Conservation (phyloP, 2,888 invertebrate species). For the Epinotia bilunana region DNA sequence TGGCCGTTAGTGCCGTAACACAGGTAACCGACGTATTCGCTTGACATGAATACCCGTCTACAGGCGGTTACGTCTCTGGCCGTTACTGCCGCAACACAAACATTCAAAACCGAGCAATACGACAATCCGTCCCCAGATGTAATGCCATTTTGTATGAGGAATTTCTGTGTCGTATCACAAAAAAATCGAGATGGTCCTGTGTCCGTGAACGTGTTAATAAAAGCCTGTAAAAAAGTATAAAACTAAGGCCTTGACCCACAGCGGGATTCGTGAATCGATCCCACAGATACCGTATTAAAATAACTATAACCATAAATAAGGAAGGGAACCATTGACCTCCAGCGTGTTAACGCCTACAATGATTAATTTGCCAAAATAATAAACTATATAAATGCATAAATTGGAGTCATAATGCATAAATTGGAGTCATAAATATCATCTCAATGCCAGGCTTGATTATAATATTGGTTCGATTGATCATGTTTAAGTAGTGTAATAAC, state of each 20-base stretch:
- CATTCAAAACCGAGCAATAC: too few species aligned
- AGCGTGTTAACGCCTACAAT: conserved; percentile 31
- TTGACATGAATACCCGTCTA: too few species aligned
- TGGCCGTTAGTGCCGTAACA: too few species aligned
- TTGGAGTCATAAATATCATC: conserved; percentile 34
- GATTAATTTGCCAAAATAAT: conserved; percentile 44
- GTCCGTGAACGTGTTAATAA: too few species aligned
- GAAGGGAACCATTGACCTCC: conserved; percentile 32
- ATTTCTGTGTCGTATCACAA: too few species aligned
- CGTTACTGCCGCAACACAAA: too few species aligned
- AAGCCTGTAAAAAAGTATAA: background rate
- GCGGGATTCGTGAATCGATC: background rate
- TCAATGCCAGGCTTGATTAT: conserved; percentile 40
- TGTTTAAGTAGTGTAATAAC: conserved; percentile 36
- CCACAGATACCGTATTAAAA: conserved; percentile 11
- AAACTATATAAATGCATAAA: conserved; percentile 36
- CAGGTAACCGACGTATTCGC: too few species aligned
- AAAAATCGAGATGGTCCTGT: too few species aligned
- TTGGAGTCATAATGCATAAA: conserved; percentile 31
- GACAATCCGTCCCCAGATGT: too few species aligned
- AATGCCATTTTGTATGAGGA: too few species aligned
- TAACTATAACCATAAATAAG: conserved; percentile 28
- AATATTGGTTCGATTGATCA: conserved; percentile 36
- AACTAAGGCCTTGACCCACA: conserved; percentile 19
- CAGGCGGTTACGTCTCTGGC: too few species aligned